These are phyloP conservation scores for Xiphophorus couchianus DNA, from an alignment of 2,113 vertebrate genomes.

Conservation along the genomic window DNA sequence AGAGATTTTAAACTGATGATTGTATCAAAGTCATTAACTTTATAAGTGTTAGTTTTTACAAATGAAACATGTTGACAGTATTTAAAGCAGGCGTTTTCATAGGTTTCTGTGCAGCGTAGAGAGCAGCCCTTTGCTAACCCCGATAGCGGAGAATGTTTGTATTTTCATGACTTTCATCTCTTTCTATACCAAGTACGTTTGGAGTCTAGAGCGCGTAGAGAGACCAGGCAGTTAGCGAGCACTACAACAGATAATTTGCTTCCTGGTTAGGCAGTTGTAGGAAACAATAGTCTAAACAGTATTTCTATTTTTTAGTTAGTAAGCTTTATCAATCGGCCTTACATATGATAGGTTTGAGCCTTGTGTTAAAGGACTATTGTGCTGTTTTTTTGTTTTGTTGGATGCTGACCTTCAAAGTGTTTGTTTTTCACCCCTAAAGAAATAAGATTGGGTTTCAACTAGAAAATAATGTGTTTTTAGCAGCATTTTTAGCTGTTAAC, in stretches of 20 bases:
- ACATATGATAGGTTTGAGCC: constrained; percentile 23
- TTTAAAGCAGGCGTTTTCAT: constrained; percentile 58
- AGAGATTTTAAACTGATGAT: constrained; percentile 69
- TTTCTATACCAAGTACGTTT: constrained; percentile 45
- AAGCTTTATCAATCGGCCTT: constrained; percentile 52
- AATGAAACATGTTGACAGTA: constrained; percentile 57
- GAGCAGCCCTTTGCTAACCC: constrained; percentile 45
- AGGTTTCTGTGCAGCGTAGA: constrained; percentile 54
- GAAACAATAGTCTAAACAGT: constrained; percentile 54
- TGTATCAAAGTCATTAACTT: constrained; percentile 68
- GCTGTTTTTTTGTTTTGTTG: constrained; percentile 41
- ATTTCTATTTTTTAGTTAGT: constrained; percentile 53
- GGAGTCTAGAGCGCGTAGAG: constrained; percentile 40
- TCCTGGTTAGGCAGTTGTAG: constrained; percentile 49
- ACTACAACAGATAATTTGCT: constrained; percentile 49
- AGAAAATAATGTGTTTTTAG: background rate
- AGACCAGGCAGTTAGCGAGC: constrained; percentile 41
- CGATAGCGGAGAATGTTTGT: constrained; percentile 59
- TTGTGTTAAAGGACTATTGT: constrained; percentile 38
- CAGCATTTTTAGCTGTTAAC: background rate
- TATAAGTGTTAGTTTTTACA: constrained; percentile 68
- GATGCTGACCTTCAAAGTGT: constrained; percentile 35
- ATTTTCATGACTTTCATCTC: constrained; percentile 39
- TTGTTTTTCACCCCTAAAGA: background rate
- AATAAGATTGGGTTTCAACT: background rate